Percentiles rank a stretch among this genome's conserved stretches.
phyloP scores from a whole-genome alignment of 2,797 vertebrate genomes.

The Leontocebus nigricollis region DNA sequence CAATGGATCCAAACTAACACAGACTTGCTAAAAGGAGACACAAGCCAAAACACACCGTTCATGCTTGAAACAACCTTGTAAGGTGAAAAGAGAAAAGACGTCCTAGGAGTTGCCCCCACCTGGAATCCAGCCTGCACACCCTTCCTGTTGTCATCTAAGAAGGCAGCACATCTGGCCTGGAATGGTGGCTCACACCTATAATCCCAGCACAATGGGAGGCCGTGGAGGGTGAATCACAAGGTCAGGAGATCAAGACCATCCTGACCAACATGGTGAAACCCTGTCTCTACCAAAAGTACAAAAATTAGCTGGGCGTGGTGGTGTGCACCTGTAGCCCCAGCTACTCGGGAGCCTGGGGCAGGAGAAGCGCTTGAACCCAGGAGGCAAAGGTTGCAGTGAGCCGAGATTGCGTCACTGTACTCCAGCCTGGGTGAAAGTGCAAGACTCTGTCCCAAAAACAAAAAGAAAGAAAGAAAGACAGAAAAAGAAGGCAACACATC shows the following conservation, averaged over 20 bases:
- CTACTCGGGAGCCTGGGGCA: neutral
- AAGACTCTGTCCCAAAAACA: neutral
- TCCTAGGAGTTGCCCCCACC: rapidly evolving
- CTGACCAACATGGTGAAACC: neutral
- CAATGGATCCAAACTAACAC: neutral
- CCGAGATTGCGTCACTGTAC: neutral
- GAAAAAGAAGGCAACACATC: no score
- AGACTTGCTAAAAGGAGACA: neutral
- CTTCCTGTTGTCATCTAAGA: neutral
- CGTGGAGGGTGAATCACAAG: rapidly evolving
- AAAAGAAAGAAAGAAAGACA: no score
- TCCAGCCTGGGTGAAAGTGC: neutral
- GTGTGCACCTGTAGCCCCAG: rapidly evolving
- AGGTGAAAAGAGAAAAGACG: neutral
- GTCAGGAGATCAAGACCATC: neutral
- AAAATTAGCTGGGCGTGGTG: neutral
- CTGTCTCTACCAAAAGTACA: neutral
- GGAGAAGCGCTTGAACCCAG: neutral
- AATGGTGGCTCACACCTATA: neutral
- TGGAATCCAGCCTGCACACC: neutral
- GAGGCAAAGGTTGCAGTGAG: neutral
- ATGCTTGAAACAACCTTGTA: neutral
- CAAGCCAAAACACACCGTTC: neutral
- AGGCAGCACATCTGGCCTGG: no score
- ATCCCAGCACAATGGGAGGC: neutral